Conservation (phyloP, 2,888 invertebrate species). For the Standfussiana lucernea region DNA sequence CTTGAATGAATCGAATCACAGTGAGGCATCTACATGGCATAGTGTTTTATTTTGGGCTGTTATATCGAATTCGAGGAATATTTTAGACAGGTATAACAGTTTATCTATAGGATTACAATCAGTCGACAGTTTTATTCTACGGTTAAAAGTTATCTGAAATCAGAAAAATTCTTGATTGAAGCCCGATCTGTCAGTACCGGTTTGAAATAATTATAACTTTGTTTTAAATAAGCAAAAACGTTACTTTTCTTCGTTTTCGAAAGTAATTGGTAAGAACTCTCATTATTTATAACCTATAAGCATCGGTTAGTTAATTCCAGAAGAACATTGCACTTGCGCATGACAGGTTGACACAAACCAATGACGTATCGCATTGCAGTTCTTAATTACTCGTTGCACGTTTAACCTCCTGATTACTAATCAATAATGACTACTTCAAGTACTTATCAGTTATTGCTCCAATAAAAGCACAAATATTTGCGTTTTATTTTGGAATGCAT, state of each 20-base stretch:
- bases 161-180: neutral
- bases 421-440: conserved; percentile 23
- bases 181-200: too few species aligned
- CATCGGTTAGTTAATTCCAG: neutral
- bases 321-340: conserved; percentile 21
- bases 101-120: neutral
- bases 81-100: neutral
- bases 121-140: neutral
- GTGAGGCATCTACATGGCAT: neutral
- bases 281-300: too few species aligned
- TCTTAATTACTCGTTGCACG: conserved; percentile 43
- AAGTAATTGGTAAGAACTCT: too few species aligned
- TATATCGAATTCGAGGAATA: neutral
- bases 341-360: conserved; percentile 20
- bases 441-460: conserved; percentile 35
- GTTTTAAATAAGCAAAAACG: too few species aligned
- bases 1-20: neutral
- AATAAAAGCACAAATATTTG: conserved; percentile 3
- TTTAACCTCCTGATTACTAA: conserved; percentile 40
- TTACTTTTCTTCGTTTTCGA: too few species aligned
- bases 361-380: conserved; percentile 39
- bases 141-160: neutral
- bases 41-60: neutral
- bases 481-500: conserved; percentile 21
- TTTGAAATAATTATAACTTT: too few species aligned